phyloP scores from a whole-genome alignment of 2,888 invertebrate genomes.

The Hemithea aestivaria region DNA sequence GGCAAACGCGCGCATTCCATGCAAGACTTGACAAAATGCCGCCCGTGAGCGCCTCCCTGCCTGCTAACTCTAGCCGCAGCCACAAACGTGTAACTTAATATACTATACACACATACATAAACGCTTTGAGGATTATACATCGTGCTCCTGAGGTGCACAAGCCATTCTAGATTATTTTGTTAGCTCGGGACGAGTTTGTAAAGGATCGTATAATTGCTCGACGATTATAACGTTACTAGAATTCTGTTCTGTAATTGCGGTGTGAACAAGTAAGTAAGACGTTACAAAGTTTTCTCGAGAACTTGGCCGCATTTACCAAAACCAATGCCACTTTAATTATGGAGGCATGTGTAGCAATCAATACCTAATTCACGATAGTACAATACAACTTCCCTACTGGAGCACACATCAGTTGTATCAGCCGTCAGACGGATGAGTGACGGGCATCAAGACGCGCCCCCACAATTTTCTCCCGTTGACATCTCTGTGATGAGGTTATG shows the following conservation, averaged over 20 bases:
- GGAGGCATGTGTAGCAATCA: conserved; percentile 2
- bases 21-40: conserved; percentile 12
- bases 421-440: conserved; percentile 20
- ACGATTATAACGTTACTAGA: no score
- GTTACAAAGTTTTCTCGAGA: no score
- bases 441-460: conserved; percentile 18
- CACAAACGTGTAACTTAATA: conserved; percentile 3
- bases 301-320: no score
- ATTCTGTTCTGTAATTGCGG: no score
- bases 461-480: conserved; percentile 40
- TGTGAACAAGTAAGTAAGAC: no score
- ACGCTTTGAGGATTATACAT: conserved; percentile 1
- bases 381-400: conserved; percentile 9
- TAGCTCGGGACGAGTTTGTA: neutral
- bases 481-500: conserved; percentile 30
- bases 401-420: conserved; percentile 13
- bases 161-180: conserved; percentile 1
- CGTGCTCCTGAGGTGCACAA: neutral
- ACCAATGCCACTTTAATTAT: no score
- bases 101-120: conserved; percentile 6
- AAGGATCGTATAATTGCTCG: neutral
- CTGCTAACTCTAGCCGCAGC: conserved; percentile 5
- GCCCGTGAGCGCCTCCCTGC: neutral
- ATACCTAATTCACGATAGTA: conserved; percentile 3
- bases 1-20: conserved; percentile 58